Evolutionary conservation across 2,888 invertebrate species (phyloP).

Genomic region (Macropis europaea): DNA sequence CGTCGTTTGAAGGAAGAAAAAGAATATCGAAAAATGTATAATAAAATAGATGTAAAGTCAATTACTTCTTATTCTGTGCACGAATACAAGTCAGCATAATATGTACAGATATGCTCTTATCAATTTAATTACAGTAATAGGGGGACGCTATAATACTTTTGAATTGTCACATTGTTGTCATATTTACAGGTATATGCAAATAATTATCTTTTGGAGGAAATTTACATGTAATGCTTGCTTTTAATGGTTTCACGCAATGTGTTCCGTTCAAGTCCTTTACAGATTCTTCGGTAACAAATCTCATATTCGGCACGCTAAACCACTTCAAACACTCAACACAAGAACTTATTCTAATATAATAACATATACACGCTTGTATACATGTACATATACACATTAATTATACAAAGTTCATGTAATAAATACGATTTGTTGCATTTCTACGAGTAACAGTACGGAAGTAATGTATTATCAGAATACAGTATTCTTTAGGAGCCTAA

Average conservation of each 20-base stretch:
- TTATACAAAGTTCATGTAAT: constrained; percentile 6
- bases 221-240: constrained; percentile 42
- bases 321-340: neutral
- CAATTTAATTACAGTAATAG: constrained; percentile 28
- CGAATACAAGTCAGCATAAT: constrained; percentile 13
- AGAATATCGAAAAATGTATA: no score
- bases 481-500: no score
- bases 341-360: neutral
- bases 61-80: constrained; percentile 19
- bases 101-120: constrained; percentile 50
- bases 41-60: neutral
- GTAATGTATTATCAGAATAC: neutral
- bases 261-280: neutral
- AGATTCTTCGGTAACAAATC: neutral
- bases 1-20: no score
- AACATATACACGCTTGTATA: constrained; percentile 1
- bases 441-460: neutral
- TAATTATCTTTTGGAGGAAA: constrained; percentile 30
- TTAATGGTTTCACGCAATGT: constrained; percentile 1
- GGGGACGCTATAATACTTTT: constrained; percentile 21
- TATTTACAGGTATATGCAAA: constrained; percentile 62
- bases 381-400: neutral
- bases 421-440: neutral
- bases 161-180: constrained; percentile 7
- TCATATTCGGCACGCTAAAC: neutral